Conservation (phyloP, 2,797 vertebrate species). For the Lagorchestes hirsutus region DNA sequence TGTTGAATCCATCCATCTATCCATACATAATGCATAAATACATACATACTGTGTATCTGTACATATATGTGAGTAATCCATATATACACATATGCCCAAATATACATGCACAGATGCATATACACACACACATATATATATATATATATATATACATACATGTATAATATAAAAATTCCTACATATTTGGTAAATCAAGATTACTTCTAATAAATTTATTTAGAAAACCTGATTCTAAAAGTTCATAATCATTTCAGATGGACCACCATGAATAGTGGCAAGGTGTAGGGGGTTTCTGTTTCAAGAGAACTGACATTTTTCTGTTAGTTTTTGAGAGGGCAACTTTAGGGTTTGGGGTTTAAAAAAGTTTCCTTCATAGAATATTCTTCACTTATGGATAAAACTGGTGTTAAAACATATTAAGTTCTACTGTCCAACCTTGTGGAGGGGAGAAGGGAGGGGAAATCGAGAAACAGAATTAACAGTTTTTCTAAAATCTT, state of each 20-base stretch:
- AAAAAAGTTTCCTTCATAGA: not conserved
- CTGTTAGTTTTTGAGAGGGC: conserved; percentile 15
- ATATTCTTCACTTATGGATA: not conserved
- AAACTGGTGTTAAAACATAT: not conserved
- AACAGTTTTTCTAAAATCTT: not conserved
- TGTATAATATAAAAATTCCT: not conserved
- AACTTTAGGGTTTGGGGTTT: conserved; percentile 1
- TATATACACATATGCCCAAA: not conserved
- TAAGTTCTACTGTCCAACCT: not conserved
- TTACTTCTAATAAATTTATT: not conserved
- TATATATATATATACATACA: no score
- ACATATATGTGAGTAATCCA: no score
- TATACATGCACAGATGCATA: no score
- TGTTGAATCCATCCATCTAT: not conserved
- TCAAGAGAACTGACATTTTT: not conserved
- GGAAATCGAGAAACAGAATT: not conserved
- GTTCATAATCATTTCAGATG: not conserved
- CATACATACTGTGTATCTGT: no score
- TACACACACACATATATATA: no score
- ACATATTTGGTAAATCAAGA: not conserved
- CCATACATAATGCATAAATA: no score
- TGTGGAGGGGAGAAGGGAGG: not conserved
- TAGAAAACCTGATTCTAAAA: not conserved
- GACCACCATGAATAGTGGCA: not conserved
- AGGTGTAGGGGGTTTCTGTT: not conserved